These are phyloP conservation scores for Amaurobius ferox DNA, from an alignment of 2,888 invertebrate species.

Conservation along the genomic window DNA sequence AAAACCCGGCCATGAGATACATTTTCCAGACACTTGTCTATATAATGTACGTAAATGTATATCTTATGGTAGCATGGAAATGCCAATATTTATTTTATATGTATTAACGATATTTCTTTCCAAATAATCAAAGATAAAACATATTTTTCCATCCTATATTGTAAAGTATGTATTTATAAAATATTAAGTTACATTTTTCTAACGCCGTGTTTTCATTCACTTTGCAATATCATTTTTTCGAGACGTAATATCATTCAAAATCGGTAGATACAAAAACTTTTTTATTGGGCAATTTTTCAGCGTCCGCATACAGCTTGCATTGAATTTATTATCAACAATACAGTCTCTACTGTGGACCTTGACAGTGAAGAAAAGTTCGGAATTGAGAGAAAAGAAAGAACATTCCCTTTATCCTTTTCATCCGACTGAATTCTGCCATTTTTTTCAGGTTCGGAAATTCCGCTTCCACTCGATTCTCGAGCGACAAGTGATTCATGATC, in stretches of 20 bases:
- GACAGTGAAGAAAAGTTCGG: neutral
- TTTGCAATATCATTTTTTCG: neutral
- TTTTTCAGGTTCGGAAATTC: slow-evolving; percentile 34
- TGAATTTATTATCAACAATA: slow-evolving; percentile 42
- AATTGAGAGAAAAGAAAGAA: slow-evolving; percentile 22
- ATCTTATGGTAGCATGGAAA: too few relatives aligned
- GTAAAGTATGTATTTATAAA: too few relatives aligned
- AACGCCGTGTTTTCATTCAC: too few relatives aligned
- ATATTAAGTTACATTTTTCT: too few relatives aligned
- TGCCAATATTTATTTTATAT: too few relatives aligned
- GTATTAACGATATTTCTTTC: too few relatives aligned
- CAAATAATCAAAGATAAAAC: too few relatives aligned
- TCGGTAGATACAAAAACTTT: slow-evolving; percentile 1
- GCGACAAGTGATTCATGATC: slow-evolving; percentile 60
- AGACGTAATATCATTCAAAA: neutral
- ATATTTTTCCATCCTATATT: too few relatives aligned
- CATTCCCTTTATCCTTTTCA: slow-evolving; percentile 37
- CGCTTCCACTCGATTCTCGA: slow-evolving; percentile 13
- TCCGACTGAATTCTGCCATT: slow-evolving; percentile 34
- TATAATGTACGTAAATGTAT: too few relatives aligned
- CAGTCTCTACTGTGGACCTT: neutral
- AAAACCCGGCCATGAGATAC: too few relatives aligned
- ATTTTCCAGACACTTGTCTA: too few relatives aligned
- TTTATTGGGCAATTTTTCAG: neutral
- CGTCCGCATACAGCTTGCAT: neutral